A percentile compares a stretch with the other conserved stretches of the same genome.
Evolutionary conservation across 2,113 vertebrate genomes (phyloP).

Genomic region (Parotia lawesii): DNA sequence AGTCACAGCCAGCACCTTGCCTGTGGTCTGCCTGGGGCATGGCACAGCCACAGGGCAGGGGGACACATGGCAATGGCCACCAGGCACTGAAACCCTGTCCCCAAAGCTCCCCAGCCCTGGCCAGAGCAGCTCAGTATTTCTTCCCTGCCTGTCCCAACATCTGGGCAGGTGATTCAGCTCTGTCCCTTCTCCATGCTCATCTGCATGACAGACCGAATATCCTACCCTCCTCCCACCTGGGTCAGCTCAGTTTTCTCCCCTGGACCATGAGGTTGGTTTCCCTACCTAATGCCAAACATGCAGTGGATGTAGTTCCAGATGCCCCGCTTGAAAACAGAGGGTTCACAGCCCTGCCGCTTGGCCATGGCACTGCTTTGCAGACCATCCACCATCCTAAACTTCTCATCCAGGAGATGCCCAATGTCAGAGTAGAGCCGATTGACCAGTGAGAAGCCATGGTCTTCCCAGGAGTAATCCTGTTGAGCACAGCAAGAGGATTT

Average conservation of each 20-base stretch:
- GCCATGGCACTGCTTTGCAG: conserved; percentile 75
- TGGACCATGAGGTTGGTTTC: accelerated
- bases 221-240: not conserved
- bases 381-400: conserved; percentile 81
- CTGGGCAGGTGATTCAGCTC: not conserved
- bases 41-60: not conserved
- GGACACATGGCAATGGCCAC: accelerated
- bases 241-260: not conserved
- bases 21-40: not conserved
- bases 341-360: conserved; percentile 78
- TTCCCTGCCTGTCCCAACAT: not conserved
- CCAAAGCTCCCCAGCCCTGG: not conserved
- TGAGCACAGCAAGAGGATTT: not conserved
- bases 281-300: conserved; percentile 87
- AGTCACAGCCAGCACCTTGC: not conserved
- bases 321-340: conserved; percentile 77
- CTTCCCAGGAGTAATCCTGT: conserved; percentile 91
- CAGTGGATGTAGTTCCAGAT: conserved; percentile 92
- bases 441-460: conserved; percentile 87
- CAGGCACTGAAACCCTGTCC: not conserved
- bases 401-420: conserved; percentile 84
- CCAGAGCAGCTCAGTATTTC: not conserved
- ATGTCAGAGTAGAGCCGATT: conserved; percentile 89
- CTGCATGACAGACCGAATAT: not conserved
- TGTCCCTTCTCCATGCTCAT: not conserved